These are phyloP conservation scores for Pogonocichla stellata DNA, from an alignment of 2,113 vertebrate species.

Conservation along the genomic window DNA sequence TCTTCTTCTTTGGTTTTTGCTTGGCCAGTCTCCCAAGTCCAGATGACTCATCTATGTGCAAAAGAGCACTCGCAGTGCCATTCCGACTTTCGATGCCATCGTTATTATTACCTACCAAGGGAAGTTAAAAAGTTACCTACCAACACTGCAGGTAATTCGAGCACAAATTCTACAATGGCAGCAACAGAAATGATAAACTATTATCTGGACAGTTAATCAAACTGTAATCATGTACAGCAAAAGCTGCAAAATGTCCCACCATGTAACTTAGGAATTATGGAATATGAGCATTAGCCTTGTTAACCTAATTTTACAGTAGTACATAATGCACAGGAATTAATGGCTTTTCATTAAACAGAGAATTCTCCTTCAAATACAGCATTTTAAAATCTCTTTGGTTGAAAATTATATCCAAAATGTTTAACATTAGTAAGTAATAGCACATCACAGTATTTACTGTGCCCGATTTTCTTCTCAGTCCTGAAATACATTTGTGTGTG, in stretches of 20 bases:
- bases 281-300: not conserved
- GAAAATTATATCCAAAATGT: not conserved
- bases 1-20: slow-evolving; percentile 91
- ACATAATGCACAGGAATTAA: not conserved
- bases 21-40: slow-evolving; percentile 86
- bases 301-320: not conserved
- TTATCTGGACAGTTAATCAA: not conserved
- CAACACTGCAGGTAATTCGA: not conserved
- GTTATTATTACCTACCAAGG: slow-evolving; percentile 81
- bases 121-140: slow-evolving; percentile 54
- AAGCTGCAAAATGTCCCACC: not conserved
- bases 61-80: slow-evolving; percentile 91
- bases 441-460: not conserved
- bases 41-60: slow-evolving; percentile 95
- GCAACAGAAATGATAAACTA: not conserved
- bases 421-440: not conserved
- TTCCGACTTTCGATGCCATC: slow-evolving; percentile 94
- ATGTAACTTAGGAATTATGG: not conserved
- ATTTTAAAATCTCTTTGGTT: not conserved
- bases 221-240: not conserved
- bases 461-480: not conserved
- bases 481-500: not conserved
- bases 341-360: not conserved
- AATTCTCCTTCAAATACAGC: not conserved
- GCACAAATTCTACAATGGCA: not conserved